A percentile compares a stretch with the other conserved stretches of the same genome.
Evolutionary conservation across 92 coral and sea anemone species (phyloP).

Genomic region (Pocillopora grandis): DNA sequence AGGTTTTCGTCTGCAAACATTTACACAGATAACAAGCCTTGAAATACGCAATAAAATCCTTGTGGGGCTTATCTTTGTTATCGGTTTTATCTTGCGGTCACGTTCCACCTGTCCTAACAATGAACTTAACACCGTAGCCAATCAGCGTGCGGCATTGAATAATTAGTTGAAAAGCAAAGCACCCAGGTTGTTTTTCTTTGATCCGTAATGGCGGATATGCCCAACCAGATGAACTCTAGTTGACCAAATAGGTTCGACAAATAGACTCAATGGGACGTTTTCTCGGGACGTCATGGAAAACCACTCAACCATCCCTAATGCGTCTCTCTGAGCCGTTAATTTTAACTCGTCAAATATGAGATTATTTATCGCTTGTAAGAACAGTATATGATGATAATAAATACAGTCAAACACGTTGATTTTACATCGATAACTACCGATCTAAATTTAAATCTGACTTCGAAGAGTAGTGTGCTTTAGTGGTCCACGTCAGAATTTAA

Average conservation of each 20-base stretch:
- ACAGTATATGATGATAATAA: constrained; percentile 64
- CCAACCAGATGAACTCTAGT: constrained; percentile 24
- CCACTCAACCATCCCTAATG: constrained; percentile 31
- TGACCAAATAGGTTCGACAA: constrained; percentile 36
- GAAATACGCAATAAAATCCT: constrained; percentile 55
- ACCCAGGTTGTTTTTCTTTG: constrained; percentile 52
- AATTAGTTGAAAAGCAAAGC: constrained; percentile 61
- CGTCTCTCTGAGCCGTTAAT: constrained; percentile 56
- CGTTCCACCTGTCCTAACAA: constrained; percentile 87
- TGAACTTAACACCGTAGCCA: constrained; percentile 51
- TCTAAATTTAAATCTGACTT: constrained; percentile 28
- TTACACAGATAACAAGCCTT: constrained; percentile 62
- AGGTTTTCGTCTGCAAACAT: constrained; percentile 72
- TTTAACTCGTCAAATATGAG: constrained; percentile 58
- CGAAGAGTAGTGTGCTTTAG: constrained; percentile 9
- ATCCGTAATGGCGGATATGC: constrained; percentile 45
- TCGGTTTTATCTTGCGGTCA: constrained; percentile 73
- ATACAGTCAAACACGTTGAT: constrained; percentile 60
- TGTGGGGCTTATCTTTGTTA: constrained; percentile 66
- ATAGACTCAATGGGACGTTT: constrained; percentile 36
- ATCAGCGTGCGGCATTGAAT: constrained; percentile 51
- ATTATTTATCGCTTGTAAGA: constrained; percentile 66
- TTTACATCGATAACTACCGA: constrained; percentile 43
- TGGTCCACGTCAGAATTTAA: constrained; percentile 23
- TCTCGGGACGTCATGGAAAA: constrained; percentile 16